Percentiles rank a stretch among this genome's conserved stretches.
Evolutionary conservation across 2,113 vertebrate species (phyloP).

Genomic region (Tretioscincus oriximinensis): DNA sequence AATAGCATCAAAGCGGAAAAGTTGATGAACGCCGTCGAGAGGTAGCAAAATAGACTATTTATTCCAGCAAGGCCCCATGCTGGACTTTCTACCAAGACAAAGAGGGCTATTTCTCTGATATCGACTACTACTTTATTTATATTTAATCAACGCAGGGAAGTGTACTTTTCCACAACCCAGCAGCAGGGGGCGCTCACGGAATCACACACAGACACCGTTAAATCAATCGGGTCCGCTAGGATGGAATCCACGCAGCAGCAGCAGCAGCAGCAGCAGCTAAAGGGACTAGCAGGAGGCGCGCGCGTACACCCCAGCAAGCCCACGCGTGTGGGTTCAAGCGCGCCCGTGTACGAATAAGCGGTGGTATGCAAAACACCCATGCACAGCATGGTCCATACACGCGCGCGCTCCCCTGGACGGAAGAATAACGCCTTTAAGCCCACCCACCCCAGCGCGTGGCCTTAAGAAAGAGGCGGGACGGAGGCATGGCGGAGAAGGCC

Average conservation of each 20-base stretch:
- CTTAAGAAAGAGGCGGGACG: not conserved
- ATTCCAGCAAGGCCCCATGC: not conserved
- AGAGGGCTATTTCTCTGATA: no score
- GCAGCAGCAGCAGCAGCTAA: no score
- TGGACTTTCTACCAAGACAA: no score
- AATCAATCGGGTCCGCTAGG: no score
- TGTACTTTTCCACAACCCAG: not conserved
- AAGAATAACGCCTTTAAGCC: not conserved
- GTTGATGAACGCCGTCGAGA: not conserved
- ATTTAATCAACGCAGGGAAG: not conserved
- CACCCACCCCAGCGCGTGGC: not conserved
- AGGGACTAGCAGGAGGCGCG: not conserved
- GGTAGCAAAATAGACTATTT: not conserved
- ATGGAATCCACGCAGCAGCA: no score
- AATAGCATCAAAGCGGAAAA: not conserved
- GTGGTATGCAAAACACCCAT: not conserved
- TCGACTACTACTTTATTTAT: no score
- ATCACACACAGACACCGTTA: not conserved
- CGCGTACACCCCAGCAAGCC: not conserved
- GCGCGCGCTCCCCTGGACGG: not conserved
- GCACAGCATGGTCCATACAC: not conserved
- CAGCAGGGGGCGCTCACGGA: not conserved
- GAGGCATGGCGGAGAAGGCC: not conserved
- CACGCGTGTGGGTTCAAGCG: not conserved
- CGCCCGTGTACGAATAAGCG: not conserved